Base-by-base conservation (phyloP, 35 echinoderm and acorn worm species). In the Eucidaris tribuloides region DNA sequence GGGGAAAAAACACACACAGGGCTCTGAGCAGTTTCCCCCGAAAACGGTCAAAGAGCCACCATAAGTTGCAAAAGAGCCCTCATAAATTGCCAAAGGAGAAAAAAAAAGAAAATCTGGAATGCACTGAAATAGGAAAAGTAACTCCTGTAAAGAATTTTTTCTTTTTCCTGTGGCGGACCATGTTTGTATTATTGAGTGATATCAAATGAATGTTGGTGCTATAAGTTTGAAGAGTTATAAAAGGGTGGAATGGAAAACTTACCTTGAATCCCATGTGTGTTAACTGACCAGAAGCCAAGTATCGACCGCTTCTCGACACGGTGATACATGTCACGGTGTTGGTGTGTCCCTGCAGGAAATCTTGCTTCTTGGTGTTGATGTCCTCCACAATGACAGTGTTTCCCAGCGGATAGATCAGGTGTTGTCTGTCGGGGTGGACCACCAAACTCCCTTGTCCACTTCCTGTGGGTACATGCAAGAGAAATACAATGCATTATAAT, bases 181-280 rank as follows among this genome's bases (percentile, higher is more conserved):
- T n/a, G n/a, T n/a, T n/a, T n/a, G n/a, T n/a, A n/a, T n/a, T n/a
- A n/a, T n/a, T n/a, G n/a, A n/a, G n/a, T n/a, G n/a, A n/a, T n/a
- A n/a, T n/a, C n/a, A n/a, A n/a, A n/a, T n/a, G n/a, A n/a, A n/a
- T n/a, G n/a, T n/a, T n/a, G n/a, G n/a, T n/a, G n/a, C n/a, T n/a
- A n/a, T n/a, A n/a, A n/a, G n/a, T n/a, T n/a, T n/a, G n/a, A n/a
- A n/a, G n/a, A n/a, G n/a, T n/a, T n/a, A n/a, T n/a, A n/a, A n/a
- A n/a, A n/a, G n/a, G n/a, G n/a, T n/a, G n/a, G 23, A 66, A 33
- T 0, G 3, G 6, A 33, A 31, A 4, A 36, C 58, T 62, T 81
- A 97, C 94, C 84, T 99, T 99, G 54, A 99, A 99, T 17, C 96
- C 94, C 96, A 99, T 99, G 36, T 99, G 87, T 11, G 96, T 99